These are phyloP conservation scores for Tetragonula carbonaria DNA, from an alignment of 2,888 invertebrate genomes.

Conservation along the genomic window DNA sequence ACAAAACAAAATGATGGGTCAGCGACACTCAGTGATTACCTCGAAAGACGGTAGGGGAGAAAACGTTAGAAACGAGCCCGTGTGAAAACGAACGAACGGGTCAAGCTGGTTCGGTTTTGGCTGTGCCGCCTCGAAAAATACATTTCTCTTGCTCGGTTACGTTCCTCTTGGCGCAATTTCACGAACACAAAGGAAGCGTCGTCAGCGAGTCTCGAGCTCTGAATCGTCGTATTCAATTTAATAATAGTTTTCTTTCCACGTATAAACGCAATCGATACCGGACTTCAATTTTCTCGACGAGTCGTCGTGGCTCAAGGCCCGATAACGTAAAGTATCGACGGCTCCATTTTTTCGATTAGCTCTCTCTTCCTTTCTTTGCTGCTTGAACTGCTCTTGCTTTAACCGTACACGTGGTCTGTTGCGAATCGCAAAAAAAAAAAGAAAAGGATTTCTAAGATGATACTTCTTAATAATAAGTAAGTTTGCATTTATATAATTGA, in stretches of 20 bases:
- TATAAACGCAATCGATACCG: constrained; percentile 74
- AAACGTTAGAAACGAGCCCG: constrained; percentile 45
- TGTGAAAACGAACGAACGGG: constrained; percentile 54
- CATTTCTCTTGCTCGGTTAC: constrained; percentile 66
- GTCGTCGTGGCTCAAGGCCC: constrained; percentile 4
- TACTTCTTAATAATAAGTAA: not conserved
- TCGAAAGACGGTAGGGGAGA: constrained; percentile 29
- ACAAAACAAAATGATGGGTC: constrained; percentile 43
- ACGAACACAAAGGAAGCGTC: constrained; percentile 73
- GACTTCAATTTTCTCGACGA: constrained; percentile 46
- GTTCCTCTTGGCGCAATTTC: constrained; percentile 71
- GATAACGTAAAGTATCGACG: constrained; percentile 27
- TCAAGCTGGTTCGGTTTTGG: constrained; percentile 41
- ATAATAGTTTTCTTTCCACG: constrained; percentile 74
- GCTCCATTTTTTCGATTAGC: constrained; percentile 25
- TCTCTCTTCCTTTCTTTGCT: not conserved
- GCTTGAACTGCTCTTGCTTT: not conserved
- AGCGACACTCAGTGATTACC: constrained; percentile 55
- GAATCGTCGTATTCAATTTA: constrained; percentile 77
- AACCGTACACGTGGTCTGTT: not conserved
- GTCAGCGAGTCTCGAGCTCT: constrained; percentile 65
- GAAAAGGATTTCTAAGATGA: not conserved
- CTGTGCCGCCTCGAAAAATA: constrained; percentile 68
- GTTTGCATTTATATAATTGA: not conserved
- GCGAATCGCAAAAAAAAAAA: not conserved